phyloP scores from a whole-genome alignment of 2,797 vertebrate genomes.

The Taenioides sp. region DNA sequence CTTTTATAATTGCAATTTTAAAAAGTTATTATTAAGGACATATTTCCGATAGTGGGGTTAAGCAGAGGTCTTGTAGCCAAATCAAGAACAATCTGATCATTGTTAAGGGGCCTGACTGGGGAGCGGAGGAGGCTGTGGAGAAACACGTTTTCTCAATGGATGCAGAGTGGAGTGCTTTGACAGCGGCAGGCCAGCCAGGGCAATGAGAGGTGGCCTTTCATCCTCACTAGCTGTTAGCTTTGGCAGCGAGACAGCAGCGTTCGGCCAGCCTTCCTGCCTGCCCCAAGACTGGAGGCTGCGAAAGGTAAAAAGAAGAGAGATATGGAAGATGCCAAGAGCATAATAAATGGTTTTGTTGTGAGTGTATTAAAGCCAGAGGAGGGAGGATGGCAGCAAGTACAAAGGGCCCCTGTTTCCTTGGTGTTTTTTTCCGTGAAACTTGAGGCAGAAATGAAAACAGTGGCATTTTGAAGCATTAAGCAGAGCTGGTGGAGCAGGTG shows the following conservation, averaged over 20 bases:
- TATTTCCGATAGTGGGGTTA: not conserved
- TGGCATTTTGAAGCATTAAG: slow-evolving; percentile 30
- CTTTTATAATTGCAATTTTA: not conserved
- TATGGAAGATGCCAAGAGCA: slow-evolving; percentile 25
- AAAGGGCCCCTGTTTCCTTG: slow-evolving; percentile 27
- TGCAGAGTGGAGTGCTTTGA: slow-evolving; percentile 47
- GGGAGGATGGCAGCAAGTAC: slow-evolving; percentile 5
- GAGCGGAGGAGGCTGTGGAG: slow-evolving; percentile 19
- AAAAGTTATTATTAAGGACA: not conserved
- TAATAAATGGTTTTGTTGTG: slow-evolving; percentile 41
- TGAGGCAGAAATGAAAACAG: slow-evolving; percentile 22
- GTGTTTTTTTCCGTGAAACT: slow-evolving; percentile 20
- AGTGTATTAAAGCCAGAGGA: slow-evolving; percentile 14
- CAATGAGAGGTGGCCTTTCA: slow-evolving; percentile 67
- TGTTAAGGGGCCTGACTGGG: slow-evolving; percentile 13
- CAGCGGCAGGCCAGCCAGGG: slow-evolving; percentile 43
- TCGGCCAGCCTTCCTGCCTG: slow-evolving; percentile 48
- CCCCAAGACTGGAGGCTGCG: slow-evolving; percentile 38
- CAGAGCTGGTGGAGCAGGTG: slow-evolving; percentile 46
- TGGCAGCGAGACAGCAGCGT: slow-evolving; percentile 54
- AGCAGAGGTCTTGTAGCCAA: slow-evolving; percentile 2
- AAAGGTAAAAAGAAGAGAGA: slow-evolving; percentile 20
- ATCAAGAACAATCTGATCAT: slow-evolving; percentile 19
- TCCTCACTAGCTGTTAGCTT: slow-evolving; percentile 63
- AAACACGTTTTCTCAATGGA: slow-evolving; percentile 52